These are phyloP conservation scores for Macroglossus sobrinus DNA, from an alignment of 2,113 vertebrate species.

Conservation along the genomic window DNA sequence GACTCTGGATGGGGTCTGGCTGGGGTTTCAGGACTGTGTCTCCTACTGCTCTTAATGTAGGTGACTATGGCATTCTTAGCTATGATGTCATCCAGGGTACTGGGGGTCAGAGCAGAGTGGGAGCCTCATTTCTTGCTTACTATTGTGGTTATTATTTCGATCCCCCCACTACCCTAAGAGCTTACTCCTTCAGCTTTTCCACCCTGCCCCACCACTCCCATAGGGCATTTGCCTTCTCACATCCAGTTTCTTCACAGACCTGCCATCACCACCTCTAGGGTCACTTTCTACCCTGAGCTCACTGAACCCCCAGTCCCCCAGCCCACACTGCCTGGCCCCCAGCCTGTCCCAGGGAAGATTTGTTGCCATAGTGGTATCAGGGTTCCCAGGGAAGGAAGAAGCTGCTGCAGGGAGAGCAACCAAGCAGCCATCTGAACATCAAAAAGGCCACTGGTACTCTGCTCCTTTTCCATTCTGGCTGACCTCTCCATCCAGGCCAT, in stretches of 20 bases:
- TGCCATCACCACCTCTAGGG: not conserved
- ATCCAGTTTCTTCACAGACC: not conserved
- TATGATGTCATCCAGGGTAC: rapidly evolving
- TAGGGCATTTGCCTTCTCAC: not conserved
- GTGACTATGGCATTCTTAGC: not conserved
- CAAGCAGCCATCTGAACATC: not conserved
- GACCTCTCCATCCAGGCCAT: not conserved
- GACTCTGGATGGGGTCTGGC: not conserved
- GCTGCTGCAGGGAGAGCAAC: not conserved
- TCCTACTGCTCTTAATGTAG: too few species aligned
- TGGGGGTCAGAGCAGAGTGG: too few species aligned
- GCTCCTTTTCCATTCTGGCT: not conserved
- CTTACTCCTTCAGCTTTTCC: not conserved
- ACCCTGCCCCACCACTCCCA: too few species aligned
- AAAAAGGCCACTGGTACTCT: not conserved
- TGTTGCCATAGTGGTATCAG: not conserved
- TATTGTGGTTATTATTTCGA: not conserved
- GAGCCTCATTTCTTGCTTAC: not conserved
- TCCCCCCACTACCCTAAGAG: too few species aligned
- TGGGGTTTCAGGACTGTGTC: too few species aligned
- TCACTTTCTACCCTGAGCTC: not conserved
- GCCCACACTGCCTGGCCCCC: not conserved
- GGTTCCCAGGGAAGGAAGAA: not conserved
- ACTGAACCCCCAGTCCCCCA: not conserved
- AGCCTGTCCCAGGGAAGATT: not conserved